Evolutionary conservation across 2,797 vertebrate genomes (phyloP).

Genomic region (Paramormyrops hopkinsi): DNA sequence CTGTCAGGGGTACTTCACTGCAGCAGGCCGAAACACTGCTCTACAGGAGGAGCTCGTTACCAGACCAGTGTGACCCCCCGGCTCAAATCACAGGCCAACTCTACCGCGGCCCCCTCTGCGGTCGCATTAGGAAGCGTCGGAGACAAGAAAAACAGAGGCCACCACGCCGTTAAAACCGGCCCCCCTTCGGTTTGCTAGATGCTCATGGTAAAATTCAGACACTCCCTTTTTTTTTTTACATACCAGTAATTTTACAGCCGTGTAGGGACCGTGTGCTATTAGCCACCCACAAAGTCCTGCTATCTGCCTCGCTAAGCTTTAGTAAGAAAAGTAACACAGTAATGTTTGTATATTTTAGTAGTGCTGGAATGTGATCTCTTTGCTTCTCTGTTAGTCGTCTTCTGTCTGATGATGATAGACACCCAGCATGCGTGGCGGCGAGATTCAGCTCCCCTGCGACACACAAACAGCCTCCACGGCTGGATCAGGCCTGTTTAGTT

Average conservation of each 20-base stretch:
- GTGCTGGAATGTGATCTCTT: background rate
- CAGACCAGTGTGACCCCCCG: background rate
- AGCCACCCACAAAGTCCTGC: background rate
- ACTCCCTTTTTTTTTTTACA: background rate
- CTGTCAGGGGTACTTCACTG: background rate
- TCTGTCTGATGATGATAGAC: background rate
- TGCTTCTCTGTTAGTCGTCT: background rate
- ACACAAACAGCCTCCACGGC: background rate
- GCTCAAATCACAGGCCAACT: constrained; percentile 17
- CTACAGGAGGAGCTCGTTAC: constrained; percentile 15
- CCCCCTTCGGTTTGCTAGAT: background rate
- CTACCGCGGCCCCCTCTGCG: background rate
- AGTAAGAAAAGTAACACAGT: background rate
- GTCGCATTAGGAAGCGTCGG: constrained; percentile 6
- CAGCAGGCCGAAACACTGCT: background rate
- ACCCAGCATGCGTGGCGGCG: background rate
- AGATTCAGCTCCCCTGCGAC: background rate
- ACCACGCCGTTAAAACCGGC: background rate
- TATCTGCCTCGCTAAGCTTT: background rate
- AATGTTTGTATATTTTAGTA: background rate
- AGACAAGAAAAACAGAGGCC: background rate
- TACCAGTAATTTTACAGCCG: background rate
- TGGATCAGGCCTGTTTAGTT: background rate
- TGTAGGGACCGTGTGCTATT: background rate
- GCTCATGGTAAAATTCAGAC: background rate